A percentile compares a stretch with the other conserved stretches of the same genome.
These are phyloP conservation scores for Candidula unifasciata DNA, from an alignment of 2,888 invertebrate species.

Conservation along the genomic window DNA sequence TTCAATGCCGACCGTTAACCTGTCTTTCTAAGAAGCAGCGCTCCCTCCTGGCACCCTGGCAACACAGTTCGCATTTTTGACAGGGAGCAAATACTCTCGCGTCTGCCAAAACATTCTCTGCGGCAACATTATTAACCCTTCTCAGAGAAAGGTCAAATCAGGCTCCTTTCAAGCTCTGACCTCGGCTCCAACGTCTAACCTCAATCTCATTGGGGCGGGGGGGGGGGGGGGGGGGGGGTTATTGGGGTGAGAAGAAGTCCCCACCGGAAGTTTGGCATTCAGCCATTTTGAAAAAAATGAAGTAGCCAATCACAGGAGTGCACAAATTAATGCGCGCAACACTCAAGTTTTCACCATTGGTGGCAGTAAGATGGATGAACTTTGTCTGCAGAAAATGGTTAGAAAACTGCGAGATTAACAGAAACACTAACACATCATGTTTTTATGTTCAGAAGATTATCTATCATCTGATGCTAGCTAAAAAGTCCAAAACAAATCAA, in stretches of 20 bases:
- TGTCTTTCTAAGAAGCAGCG: no score
- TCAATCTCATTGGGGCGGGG: no score
- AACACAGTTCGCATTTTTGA: constrained; percentile 45
- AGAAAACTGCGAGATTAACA: no score
- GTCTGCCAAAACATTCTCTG: background rate
- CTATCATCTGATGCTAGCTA: no score
- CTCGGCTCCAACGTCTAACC: constrained; percentile 10
- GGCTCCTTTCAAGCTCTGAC: background rate
- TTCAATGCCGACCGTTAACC: background rate
- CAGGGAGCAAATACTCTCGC: constrained; percentile 42
- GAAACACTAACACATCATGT: no score
- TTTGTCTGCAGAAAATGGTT: no score
- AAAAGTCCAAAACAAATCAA: no score
- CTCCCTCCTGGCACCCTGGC: background rate
- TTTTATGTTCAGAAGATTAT: no score
- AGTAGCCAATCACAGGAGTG: background rate
- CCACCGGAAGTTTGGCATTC: constrained; percentile 18
- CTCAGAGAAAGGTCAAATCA: background rate
- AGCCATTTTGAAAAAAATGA: background rate
- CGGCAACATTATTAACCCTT: constrained; percentile 6
- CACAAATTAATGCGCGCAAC: background rate
- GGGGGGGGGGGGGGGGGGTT: no score
- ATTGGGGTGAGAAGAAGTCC: no score
- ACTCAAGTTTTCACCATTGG: background rate
- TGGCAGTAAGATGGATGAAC: background rate